These are phyloP conservation scores for Crenichthys baileyi DNA, from an alignment of 2,797 vertebrate species.

Conservation along the genomic window DNA sequence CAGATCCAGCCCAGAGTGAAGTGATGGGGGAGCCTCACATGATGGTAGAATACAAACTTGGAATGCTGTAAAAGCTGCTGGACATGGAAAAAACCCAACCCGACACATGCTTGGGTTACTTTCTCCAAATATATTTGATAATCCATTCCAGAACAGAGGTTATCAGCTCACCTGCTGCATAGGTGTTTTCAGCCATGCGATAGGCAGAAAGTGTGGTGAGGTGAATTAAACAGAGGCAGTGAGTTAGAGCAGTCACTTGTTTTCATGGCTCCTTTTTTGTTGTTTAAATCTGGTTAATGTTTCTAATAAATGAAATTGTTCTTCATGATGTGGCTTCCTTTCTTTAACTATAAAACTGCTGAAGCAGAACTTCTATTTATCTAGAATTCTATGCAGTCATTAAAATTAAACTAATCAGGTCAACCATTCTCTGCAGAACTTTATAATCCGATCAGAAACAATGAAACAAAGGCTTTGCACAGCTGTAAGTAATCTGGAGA, in stretches of 20 bases:
- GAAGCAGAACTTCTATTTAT: background rate
- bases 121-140: slow-evolving; percentile 30
- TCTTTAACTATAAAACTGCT: background rate
- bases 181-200: background rate
- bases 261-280: slow-evolving; percentile 45
- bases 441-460: background rate
- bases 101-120: slow-evolving; percentile 11
- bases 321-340: slow-evolving; percentile 14
- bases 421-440: background rate
- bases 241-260: slow-evolving; percentile 6
- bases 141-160: slow-evolving; percentile 14
- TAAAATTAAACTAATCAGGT: background rate
- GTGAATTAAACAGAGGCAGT: background rate
- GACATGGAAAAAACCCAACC: background rate
- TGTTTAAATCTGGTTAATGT: slow-evolving; percentile 33
- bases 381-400: background rate
- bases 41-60: slow-evolving; percentile 93
- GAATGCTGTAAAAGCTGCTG: slow-evolving; percentile 82
- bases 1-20: slow-evolving; percentile 93
- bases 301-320: slow-evolving; percentile 71
- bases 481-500: background rate
- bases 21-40: slow-evolving; percentile 94
- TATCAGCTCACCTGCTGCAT: slow-evolving; percentile 8
- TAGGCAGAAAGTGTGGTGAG: background rate
- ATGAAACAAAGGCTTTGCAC: background rate